Evolutionary conservation across 2,797 vertebrate genomes (phyloP).

Genomic region (Diplodus sargus): DNA sequence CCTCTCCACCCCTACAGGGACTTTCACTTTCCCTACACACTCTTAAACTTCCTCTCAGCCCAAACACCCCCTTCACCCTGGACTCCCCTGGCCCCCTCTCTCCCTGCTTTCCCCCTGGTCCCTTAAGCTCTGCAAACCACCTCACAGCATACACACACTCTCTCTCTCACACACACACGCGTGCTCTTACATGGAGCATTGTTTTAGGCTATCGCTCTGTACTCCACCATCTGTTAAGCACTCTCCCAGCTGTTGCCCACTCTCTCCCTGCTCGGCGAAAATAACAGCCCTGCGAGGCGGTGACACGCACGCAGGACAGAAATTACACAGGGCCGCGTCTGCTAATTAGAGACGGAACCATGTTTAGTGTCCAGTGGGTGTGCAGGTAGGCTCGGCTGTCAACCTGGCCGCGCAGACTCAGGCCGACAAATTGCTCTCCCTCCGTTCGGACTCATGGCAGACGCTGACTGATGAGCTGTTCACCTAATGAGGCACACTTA

Average conservation of each 20-base stretch:
- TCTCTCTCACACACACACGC: conserved; percentile 29
- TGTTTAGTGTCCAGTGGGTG: conserved; percentile 51
- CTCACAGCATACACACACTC: conserved; percentile 39
- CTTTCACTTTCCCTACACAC: conserved; percentile 72
- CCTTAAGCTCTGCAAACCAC: conserved; percentile 60
- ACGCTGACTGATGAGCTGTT: conserved; percentile 35
- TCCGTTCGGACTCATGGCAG: conserved; percentile 16
- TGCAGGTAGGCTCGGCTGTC: conserved; percentile 65
- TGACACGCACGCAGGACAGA: conserved; percentile 73
- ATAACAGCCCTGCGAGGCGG: conserved; percentile 69
- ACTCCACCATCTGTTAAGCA: conserved; percentile 79
- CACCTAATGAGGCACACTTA: conserved; percentile 44
- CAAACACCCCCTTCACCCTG: conserved; percentile 77
- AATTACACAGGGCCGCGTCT: conserved; percentile 65
- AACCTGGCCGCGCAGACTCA: conserved; percentile 30
- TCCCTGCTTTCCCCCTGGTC: conserved; percentile 61
- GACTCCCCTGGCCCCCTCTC: conserved; percentile 75
- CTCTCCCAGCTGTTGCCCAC: conserved; percentile 82
- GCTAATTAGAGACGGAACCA: conserved; percentile 75
- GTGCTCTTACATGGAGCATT: conserved; percentile 58
- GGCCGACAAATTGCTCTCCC: conserved; percentile 14
- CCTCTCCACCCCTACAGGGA: conserved; percentile 48
- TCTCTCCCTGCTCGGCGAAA: conserved; percentile 70
- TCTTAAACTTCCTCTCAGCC: conserved; percentile 69
- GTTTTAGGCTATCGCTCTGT: conserved; percentile 66